These are phyloP conservation scores for Rhagophthalmus giganteus DNA, from an alignment of 2,888 invertebrate species.

Conservation along the genomic window DNA sequence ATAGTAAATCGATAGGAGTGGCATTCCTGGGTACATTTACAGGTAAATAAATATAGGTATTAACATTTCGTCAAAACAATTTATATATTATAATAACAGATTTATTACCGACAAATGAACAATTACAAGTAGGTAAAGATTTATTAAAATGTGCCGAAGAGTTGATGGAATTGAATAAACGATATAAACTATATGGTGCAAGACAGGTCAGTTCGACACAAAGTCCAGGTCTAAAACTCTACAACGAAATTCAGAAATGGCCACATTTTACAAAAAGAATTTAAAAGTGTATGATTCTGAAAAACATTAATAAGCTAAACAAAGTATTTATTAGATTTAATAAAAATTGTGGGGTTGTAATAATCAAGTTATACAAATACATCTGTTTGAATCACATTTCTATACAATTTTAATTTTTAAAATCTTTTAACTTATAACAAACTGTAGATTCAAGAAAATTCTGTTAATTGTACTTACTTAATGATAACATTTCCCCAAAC, in stretches of 20 bases:
- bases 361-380: no score
- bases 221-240: slow-evolving; percentile 62
- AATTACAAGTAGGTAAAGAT: slow-evolving; percentile 55
- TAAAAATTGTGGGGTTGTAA: background rate
- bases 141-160: slow-evolving; percentile 59
- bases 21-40: slow-evolving; percentile 62
- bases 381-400: no score
- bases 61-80: background rate
- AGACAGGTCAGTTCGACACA: slow-evolving; percentile 58
- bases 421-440: no score
- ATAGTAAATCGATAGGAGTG: slow-evolving; percentile 60
- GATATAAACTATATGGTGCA: slow-evolving; percentile 61
- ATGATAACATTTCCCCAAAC: no score
- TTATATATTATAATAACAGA: slow-evolving; percentile 36
- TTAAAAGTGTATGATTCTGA: no score
- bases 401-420: no score
- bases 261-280: slow-evolving; percentile 45
- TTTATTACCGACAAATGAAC: slow-evolving; percentile 54
- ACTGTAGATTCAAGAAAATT: no score
- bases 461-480: no score
- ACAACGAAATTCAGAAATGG: slow-evolving; percentile 59
- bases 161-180: slow-evolving; percentile 52
- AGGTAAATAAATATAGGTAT: slow-evolving; percentile 46
- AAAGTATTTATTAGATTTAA: background rate
- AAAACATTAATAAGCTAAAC: background rate